Evolutionary conservation across 2,113 vertebrate genomes (phyloP), one percentile per base, ranked within the genome.

Genomic region (Etheostoma spectabile): DNA sequence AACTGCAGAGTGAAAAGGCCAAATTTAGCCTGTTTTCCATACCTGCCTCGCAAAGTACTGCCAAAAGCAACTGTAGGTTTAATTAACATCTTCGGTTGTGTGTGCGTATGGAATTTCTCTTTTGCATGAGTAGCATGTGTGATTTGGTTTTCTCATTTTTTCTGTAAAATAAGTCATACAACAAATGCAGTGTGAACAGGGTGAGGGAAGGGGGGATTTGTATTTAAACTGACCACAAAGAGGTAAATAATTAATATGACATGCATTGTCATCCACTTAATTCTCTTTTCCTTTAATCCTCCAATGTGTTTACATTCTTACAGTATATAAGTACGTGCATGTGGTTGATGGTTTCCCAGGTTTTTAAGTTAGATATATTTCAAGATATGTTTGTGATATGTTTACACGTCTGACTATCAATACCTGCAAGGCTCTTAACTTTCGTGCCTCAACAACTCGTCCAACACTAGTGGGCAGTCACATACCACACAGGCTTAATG

Each of bases 391-490:
- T 19, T 63, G 8, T 48, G 19, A 45, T 60, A 4, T 53, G 24
- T 74, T 64, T 70, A 19, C 30, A 66, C 12, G 52, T 46, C 59
- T 64, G 56, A 45, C 45, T 59, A 22, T 21, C 22, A 53, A 24
- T 30, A 62, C 42, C 57, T 81, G 68, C 61, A 69, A 71, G 76
- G 49, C 55, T 83, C n/a, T 71, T 56, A 55, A 51, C 22, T 38
- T 19, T 35, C 27, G 33, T 72, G 11, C 24, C 45, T 83, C 45
- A 79, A 68, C 66, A 67, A 86, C 12, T 87, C 21, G 14, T 88
- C 56, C 59, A 88, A 89, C 88, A 91, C 91, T 91, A 92, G 92
- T 93, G 90, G 93, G 90, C 91, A 91, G 91, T 92, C 86, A 87
- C 72, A 92, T 87, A 85, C 89, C 88, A 90, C 78, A 80, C 68